Base-by-base conservation (phyloP, 2,797 vertebrate genomes). In the Sebastes oblongus region DNA sequence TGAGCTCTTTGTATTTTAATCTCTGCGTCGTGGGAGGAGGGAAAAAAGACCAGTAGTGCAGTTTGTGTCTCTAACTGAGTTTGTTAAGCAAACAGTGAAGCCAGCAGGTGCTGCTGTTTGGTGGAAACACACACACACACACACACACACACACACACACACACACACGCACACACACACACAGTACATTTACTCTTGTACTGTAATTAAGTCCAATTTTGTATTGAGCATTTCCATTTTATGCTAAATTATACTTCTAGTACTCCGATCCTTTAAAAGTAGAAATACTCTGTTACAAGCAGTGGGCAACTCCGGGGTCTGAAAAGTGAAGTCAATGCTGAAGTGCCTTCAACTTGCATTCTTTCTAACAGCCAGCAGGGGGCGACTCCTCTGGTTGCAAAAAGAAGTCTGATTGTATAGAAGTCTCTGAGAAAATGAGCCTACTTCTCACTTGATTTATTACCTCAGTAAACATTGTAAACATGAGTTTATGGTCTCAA, bases 1-100 rank as follows among this genome's bases (percentile, higher is more conserved):
- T 77, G 83, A 81, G 61, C 77, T 93, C 88, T 93, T 93, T 95
- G 93, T 94, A 29, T 92, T 93, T 79, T 85, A 82, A 90, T 90
- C 80, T 79, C 36, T 13, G 36, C 36, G 36, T 39, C 36, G 36
- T 92, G 78, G 62, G 56, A 13, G 4, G 13, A 39, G 11, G 39
- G 36, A 32, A 58, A 59, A 22, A 65, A 13, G 54, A 60, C 18
- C 13, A 10, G 64, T 4, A 29, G 66, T 52, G 22, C 34, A 25
- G 59, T 70, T 27, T 56, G 50, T 60, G 36, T 10, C 8, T 59
- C 7, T 8, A 8, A 39, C 58, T n/a, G 30, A 67, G 27, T 80
- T 70, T 58, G 50, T 59, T 12, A 59, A 75, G 18, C 22, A 55
- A 82, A 78, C 24, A 67, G 42, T 29, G 29, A 14, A 69, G 54